phyloP scores from a whole-genome alignment of 2,888 invertebrate species.

The Suillia variegata region DNA sequence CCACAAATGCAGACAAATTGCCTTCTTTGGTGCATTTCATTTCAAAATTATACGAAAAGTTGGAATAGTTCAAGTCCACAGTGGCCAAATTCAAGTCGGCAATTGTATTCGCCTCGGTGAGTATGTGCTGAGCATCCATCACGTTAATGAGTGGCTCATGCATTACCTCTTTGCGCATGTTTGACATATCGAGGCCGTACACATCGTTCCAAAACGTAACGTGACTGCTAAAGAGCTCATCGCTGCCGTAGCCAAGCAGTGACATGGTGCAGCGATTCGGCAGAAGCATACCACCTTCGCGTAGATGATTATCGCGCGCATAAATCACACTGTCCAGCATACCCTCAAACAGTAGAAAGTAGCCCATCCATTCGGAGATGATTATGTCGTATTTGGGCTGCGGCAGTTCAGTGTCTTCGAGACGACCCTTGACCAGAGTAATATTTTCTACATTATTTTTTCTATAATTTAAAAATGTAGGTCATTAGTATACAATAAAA shows the following conservation, averaged over 20 bases:
- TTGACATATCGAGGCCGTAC: constrained; percentile 92
- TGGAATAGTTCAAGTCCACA: constrained; percentile 73
- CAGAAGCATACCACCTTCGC: constrained; percentile 74
- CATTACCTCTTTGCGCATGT: constrained; percentile 83
- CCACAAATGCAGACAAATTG: constrained; percentile 78
- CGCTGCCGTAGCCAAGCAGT: constrained; percentile 79
- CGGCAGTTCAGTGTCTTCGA: constrained; percentile 82
- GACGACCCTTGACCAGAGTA: constrained; percentile 79
- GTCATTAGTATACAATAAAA: neutral
- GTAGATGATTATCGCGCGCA: constrained; percentile 82
- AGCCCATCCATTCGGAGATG: constrained; percentile 99
- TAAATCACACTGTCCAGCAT: constrained; percentile 94
- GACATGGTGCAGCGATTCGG: constrained; percentile 86
- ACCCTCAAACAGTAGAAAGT: constrained; percentile 93
- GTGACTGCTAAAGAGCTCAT: constrained; percentile 72
- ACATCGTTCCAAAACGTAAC: constrained; percentile 92
- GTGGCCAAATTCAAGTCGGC: constrained; percentile 77
- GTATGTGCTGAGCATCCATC: constrained; percentile 66
- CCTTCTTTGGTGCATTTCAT: constrained; percentile 71
- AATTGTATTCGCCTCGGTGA: constrained; percentile 71
- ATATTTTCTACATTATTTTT: constrained; percentile 67
- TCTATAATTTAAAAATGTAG: constrained; percentile 35
- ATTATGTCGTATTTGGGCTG: constrained; percentile 84
- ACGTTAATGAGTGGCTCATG: constrained; percentile 76
- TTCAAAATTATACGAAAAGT: constrained; percentile 74